Evolutionary conservation across 2,888 invertebrate genomes (phyloP).

Genomic region (Prenolepis imparis): DNA sequence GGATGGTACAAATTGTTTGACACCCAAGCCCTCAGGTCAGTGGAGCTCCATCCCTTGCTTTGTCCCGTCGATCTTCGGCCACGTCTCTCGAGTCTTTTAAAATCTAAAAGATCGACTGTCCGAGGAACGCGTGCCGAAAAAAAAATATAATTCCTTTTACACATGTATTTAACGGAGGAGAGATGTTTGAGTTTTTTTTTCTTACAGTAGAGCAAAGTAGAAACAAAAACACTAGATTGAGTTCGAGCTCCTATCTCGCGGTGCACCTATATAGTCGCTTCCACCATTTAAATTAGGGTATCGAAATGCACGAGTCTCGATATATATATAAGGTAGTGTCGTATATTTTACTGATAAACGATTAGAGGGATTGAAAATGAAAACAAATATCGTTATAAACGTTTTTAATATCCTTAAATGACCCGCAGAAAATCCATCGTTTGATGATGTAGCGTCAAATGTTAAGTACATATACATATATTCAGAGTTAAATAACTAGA

Average conservation of each 20-base stretch:
- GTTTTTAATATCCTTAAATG: constrained; percentile 42
- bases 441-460: constrained; percentile 29
- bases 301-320: constrained; percentile 48
- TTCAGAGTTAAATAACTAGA: constrained; percentile 21
- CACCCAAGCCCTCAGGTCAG: constrained; percentile 98
- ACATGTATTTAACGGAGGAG: not conserved
- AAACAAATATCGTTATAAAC: constrained; percentile 18
- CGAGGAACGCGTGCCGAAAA: constrained; percentile 33
- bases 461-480: constrained; percentile 23
- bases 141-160: constrained; percentile 39
- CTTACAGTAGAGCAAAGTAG: constrained; percentile 39
- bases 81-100: constrained; percentile 91
- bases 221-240: constrained; percentile 35
- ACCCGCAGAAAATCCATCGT: constrained; percentile 15
- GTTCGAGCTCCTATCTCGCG: constrained; percentile 47
- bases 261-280: constrained; percentile 38
- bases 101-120: constrained; percentile 78
- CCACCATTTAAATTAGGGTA: constrained; percentile 29
- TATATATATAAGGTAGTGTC: constrained; percentile 39
- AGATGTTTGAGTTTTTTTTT: constrained; percentile 45
- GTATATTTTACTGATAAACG: not conserved
- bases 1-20: constrained; percentile 99
- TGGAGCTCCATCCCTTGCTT: constrained; percentile 90
- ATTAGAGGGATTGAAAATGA: constrained; percentile 24
- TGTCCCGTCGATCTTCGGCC: constrained; percentile 91